These are phyloP conservation scores for Marmota monax DNA, from an alignment of 2,113 vertebrate species.

Conservation along the genomic window DNA sequence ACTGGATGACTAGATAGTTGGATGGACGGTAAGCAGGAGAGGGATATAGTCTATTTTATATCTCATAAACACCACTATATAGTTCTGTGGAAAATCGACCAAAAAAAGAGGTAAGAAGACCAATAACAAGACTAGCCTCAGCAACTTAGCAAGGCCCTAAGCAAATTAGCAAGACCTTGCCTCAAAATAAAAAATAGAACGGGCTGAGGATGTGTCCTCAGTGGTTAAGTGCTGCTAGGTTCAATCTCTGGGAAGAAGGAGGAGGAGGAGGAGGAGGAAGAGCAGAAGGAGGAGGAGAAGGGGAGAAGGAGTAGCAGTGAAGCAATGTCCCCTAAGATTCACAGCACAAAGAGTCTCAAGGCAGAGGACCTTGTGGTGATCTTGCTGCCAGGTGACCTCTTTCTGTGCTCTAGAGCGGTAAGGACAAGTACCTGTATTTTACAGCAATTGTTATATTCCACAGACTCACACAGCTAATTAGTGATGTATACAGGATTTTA, in stretches of 20 bases:
- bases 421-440: background rate
- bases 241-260: no score
- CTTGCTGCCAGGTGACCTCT: background rate
- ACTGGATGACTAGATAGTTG: background rate
- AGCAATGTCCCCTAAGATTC: background rate
- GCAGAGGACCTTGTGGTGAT: background rate
- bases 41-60: background rate
- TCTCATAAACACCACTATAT: background rate
- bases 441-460: fast-evolving
- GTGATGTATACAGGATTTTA: background rate
- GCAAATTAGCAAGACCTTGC: no score
- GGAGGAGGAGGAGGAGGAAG: no score
- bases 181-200: no score
- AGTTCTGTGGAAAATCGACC: background rate
- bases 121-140: background rate
- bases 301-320: background rate
- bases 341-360: background rate
- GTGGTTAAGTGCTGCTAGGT: no score
- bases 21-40: slow-evolving; percentile 4
- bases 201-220: no score
- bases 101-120: background rate
- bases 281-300: no score
- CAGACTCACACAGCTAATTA: background rate
- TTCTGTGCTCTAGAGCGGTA: background rate
- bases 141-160: no score